Percentiles rank a stretch among this genome's conserved stretches.
These are phyloP conservation scores for Brachystomella parvula DNA, from an alignment of 1,140 invertebrate species.

Conservation along the genomic window DNA sequence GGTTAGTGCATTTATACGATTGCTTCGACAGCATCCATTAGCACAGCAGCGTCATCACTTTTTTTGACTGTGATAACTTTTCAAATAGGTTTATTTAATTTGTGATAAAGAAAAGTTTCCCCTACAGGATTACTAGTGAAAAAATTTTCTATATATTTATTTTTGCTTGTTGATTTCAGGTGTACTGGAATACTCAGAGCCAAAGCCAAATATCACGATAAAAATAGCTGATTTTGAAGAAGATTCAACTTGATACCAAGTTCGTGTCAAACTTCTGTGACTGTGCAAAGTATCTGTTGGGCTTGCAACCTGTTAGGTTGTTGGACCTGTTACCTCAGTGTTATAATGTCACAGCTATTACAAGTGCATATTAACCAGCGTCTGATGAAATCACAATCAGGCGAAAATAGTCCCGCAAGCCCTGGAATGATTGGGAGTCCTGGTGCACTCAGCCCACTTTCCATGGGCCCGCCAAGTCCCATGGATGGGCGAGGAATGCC, in stretches of 20 bases:
- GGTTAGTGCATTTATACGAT: neutral
- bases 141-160: neutral
- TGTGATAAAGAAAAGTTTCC: neutral
- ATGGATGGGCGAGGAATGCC: conserved; percentile 38
- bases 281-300: too few relatives aligned
- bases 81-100: neutral
- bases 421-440: conserved; percentile 28
- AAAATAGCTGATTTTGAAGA: too few relatives aligned
- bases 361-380: conserved; percentile 35
- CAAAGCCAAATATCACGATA: too few relatives aligned
- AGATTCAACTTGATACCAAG: too few relatives aligned
- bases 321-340: neutral
- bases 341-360: conserved; percentile 33
- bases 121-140: neutral
- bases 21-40: neutral
- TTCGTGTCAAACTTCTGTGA: too few relatives aligned
- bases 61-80: conserved; percentile 1
- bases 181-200: neutral
- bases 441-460: conserved; percentile 29
- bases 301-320: neutral
- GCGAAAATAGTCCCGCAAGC: conserved; percentile 30
- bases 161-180: neutral
- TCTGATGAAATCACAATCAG: conserved; percentile 27
- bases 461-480: conserved; percentile 34
- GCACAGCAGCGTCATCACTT: too few relatives aligned